These are phyloP conservation scores for Acromyrmex charruanus DNA, from an alignment of 1,140 invertebrate genomes.

Conservation along the genomic window DNA sequence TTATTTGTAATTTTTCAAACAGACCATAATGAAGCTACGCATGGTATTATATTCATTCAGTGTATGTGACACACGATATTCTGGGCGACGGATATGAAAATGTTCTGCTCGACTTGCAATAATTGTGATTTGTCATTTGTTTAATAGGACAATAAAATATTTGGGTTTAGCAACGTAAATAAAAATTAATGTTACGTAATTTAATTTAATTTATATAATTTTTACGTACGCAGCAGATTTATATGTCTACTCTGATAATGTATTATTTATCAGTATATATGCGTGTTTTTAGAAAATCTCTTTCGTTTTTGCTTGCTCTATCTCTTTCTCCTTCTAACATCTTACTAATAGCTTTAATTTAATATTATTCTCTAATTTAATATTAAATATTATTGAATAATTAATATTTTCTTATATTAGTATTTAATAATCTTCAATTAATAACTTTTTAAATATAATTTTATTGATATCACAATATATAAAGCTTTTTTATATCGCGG, in stretches of 20 bases:
- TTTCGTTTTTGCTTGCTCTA: not conserved
- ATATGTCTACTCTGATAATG: not conserved
- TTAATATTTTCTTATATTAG: conserved; percentile 1
- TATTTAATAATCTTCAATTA: not conserved
- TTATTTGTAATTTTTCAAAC: conserved; percentile 45
- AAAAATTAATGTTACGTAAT: conserved; percentile 32
- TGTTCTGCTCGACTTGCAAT: conserved; percentile 7
- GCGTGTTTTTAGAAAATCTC: conserved; percentile 21
- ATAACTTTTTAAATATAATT: not conserved
- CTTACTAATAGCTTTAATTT: not conserved
- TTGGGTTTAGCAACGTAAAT: conserved; percentile 28
- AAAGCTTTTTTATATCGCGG: not conserved
- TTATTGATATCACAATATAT: not conserved
- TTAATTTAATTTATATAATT: conserved; percentile 22
- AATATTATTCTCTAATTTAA: not conserved
- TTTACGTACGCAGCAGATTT: conserved; percentile 15
- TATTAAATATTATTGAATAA: conserved; percentile 43
- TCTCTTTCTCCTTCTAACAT: not conserved
- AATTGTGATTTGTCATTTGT: conserved; percentile 41
- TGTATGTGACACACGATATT: not conserved
- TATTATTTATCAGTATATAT: not conserved
- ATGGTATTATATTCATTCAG: conserved; percentile 22
- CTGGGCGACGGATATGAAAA: not conserved
- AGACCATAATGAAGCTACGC: conserved; percentile 18
- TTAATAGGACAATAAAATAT: conserved; percentile 46